Base-by-base conservation (phyloP, 2,888 invertebrate species). In the Rhagonycha lutea region DNA sequence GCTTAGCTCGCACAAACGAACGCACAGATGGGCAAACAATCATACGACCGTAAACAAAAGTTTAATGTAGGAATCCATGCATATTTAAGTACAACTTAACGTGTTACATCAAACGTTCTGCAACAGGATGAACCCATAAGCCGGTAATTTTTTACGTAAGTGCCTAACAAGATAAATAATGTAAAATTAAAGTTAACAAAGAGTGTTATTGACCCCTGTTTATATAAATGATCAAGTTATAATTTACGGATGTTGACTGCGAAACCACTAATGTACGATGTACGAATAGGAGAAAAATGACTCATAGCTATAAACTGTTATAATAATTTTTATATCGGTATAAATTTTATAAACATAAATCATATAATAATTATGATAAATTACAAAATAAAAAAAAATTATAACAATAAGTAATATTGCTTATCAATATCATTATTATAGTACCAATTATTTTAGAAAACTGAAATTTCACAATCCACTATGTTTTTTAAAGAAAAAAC, bases 161-260 rank as follows among this genome's bases (percentile, higher is more conserved):
- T 24, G 24, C 23, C 63, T 24, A 65, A 65, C n/a, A n/a, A 69
- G 60, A 73, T 72, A 67, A 76, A 70, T 69, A 32, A 28, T 68
- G 68, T 24, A 72, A 28, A 72, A 72, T 72, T 72, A 70, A 73
- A 68, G 70, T 14, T 61, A 73, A 32, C 70, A 73, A 69, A 71
- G 28, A 71, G 69, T 74, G 77, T 77, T 74, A 72, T 61, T 74
- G 77, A 70, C 77, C 76, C 69, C 72, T 62, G 65, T 26, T 73
- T 67, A 61, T 63, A 26, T 76, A 65, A 47, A 65, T 65, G 63
- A 65, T 65, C 63, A 24, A 23, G 63, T 26, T 65, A 77, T 74
- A 73, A 77, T 74, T 77, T 74, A 72, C 77, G 77, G 77, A 77
- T 77, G 77, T 77, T 74, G 76, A 72, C 32, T 73, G 76, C 62